Conservation (phyloP, 2,113 vertebrate species). For the Pycnonotus jocosus region DNA sequence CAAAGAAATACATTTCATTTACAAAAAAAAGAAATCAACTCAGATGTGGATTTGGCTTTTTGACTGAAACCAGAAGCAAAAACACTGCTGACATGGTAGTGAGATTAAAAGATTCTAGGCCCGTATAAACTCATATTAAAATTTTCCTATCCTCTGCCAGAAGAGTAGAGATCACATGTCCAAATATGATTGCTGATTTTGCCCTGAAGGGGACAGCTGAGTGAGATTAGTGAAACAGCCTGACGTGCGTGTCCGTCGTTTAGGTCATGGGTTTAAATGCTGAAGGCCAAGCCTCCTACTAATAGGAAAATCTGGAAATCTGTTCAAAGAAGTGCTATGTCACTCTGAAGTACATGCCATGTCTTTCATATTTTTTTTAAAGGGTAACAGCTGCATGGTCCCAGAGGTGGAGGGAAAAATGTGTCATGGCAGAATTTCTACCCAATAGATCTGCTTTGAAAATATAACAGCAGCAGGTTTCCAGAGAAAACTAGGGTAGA, state of each 20-base stretch:
- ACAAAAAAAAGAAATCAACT: neutral
- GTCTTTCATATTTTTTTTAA: neutral
- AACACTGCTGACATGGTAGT: neutral
- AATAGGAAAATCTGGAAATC: neutral
- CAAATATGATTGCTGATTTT: neutral
- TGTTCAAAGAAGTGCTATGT: neutral
- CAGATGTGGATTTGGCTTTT: neutral
- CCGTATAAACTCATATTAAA: neutral
- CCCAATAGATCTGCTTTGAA: neutral
- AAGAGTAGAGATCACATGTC: neutral
- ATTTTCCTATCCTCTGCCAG: neutral
- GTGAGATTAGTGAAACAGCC: neutral
- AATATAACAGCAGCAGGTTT: neutral
- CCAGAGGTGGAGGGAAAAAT: neutral
- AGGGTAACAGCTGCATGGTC: neutral
- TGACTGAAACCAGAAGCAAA: slow-evolving; percentile 1
- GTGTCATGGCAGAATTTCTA: neutral
- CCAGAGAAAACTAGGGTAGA: neutral
- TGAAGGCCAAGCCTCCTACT: neutral
- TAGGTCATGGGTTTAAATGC: neutral
- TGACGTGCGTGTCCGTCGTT: neutral
- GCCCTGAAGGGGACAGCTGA: neutral
- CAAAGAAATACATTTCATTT: neutral
- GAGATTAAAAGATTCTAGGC: neutral
- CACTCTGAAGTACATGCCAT: neutral